These are phyloP conservation scores for Dinocampus coccinellae DNA, from an alignment of 2,888 invertebrate genomes.

Conservation along the genomic window DNA sequence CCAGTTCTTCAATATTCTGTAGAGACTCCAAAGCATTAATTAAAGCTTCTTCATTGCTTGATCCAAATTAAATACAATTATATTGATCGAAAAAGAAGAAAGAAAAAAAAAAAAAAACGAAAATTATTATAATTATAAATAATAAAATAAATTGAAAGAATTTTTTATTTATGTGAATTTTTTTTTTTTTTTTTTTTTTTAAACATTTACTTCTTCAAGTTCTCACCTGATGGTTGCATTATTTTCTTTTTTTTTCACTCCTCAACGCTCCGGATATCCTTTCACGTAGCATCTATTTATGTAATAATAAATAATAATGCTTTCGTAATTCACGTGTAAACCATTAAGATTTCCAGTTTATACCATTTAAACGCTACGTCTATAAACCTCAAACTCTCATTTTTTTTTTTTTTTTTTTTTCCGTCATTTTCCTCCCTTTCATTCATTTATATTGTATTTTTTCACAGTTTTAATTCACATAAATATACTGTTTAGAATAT, in stretches of 20 bases:
- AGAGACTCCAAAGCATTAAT: background rate
- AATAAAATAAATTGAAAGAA: background rate
- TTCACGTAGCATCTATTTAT: background rate
- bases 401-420: no score
- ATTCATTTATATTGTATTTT: background rate
- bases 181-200: background rate
- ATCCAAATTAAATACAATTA: background rate
- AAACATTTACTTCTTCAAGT: background rate
- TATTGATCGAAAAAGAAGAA: no score
- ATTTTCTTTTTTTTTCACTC: constrained; percentile 10
- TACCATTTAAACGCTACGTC: background rate
- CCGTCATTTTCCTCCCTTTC: no score
- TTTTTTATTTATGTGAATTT: background rate
- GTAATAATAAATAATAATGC: background rate
- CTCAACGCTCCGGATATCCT: constrained; percentile 23
- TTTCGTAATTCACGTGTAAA: background rate
- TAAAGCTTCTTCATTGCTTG: background rate
- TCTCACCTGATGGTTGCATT: background rate
- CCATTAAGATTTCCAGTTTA: background rate
- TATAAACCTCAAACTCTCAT: background rate
- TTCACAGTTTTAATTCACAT: background rate
- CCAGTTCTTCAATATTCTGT: constrained; percentile 42
- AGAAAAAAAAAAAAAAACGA: no score
- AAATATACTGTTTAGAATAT: background rate
- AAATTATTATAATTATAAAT: no score